A percentile compares a stretch with the other conserved stretches of the same genome.
Evolutionary conservation across 2,113 vertebrate species (phyloP).

Genomic region (Vidua macroura): DNA sequence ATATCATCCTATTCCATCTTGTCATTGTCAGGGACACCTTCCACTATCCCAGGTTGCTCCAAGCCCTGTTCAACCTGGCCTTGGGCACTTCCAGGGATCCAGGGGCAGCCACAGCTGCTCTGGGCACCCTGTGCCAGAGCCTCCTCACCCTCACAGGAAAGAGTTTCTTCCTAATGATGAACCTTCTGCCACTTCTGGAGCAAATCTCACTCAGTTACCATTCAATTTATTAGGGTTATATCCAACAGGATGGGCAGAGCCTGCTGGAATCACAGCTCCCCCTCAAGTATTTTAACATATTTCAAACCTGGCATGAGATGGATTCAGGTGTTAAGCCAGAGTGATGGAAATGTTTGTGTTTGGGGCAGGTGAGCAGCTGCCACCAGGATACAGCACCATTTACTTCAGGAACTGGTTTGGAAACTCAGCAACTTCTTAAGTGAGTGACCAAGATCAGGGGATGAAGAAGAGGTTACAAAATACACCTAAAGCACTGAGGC

Average conservation of each 20-base stretch:
- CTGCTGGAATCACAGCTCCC: neutral
- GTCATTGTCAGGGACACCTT: neutral
- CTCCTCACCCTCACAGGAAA: fast-evolving
- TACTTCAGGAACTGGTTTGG: neutral
- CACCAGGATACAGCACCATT: neutral
- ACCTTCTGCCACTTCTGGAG: neutral
- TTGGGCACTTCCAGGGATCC: neutral
- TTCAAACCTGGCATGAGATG: neutral
- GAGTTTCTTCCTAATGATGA: neutral
- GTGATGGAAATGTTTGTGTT: neutral
- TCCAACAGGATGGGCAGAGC: fast-evolving
- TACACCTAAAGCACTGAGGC: neutral
- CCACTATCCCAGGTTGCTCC: neutral
- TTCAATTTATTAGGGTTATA: neutral
- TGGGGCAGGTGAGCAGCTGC: neutral
- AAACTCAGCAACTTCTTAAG: neutral
- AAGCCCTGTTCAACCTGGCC: neutral
- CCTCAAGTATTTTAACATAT: too few species aligned
- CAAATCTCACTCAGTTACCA: neutral
- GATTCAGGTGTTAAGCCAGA: neutral
- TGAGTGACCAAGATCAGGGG: neutral
- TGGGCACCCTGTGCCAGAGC: neutral
- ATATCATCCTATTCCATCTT: neutral
- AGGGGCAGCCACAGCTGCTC: neutral
- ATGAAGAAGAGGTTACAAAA: neutral